Evolutionary conservation across 2,113 vertebrate genomes (phyloP).

Genomic region (Synodontis membranacea): DNA sequence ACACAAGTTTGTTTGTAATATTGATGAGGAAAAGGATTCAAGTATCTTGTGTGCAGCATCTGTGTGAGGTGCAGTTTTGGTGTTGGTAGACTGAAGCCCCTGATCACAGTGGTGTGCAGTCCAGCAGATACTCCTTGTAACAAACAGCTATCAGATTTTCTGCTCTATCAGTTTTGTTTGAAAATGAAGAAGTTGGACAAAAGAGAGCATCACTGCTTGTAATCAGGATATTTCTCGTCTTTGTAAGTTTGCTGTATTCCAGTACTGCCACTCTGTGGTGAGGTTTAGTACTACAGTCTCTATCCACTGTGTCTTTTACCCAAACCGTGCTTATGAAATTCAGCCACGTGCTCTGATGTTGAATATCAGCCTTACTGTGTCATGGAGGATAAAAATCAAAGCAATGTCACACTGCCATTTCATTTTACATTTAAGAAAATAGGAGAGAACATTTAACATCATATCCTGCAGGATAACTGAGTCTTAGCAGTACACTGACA

Average conservation of each 20-base stretch:
- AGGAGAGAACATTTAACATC: not conserved
- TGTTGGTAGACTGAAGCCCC: not conserved
- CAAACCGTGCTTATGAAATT: not conserved
- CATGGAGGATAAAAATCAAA: not conserved
- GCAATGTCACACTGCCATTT: not conserved
- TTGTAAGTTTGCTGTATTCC: slow-evolving; percentile 29
- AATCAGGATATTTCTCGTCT: not conserved
- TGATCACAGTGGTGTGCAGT: not conserved
- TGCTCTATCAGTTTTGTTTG: not conserved
- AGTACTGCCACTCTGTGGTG: slow-evolving; percentile 69
- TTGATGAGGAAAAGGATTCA: not conserved
- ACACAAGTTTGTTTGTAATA: not conserved
- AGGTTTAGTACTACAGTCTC: slow-evolving; percentile 28
- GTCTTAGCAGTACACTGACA: not conserved
- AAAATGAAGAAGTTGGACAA: not conserved
- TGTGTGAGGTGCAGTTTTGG: not conserved
- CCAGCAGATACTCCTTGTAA: not conserved
- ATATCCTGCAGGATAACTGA: not conserved
- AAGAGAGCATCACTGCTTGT: not conserved
- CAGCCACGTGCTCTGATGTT: not conserved
- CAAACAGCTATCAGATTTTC: too few species aligned
- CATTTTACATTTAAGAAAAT: not conserved
- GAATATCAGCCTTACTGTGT: not conserved
- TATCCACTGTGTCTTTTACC: not conserved
- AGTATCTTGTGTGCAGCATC: not conserved